These are phyloP conservation scores for Anthonomus grandis DNA, from an alignment of 1,140 invertebrate species.

Conservation along the genomic window DNA sequence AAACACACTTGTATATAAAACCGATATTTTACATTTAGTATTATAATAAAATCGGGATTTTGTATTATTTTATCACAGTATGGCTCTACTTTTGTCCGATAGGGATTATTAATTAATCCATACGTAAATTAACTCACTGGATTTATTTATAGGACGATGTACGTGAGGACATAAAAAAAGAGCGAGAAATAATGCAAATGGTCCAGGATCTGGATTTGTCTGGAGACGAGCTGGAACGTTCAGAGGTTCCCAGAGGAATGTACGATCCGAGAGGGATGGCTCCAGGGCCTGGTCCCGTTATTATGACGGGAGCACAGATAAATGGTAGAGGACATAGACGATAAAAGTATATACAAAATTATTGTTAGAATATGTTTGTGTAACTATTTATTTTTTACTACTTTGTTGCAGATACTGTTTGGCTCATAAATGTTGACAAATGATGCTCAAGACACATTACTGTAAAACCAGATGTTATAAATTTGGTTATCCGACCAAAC, in stretches of 20 bases:
- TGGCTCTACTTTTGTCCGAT: background rate
- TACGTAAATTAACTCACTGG: background rate
- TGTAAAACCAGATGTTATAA: no score
- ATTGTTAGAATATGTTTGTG: no score
- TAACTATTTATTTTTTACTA: no score
- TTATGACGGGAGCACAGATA: slow-evolving; percentile 40
- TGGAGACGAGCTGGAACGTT: slow-evolving; percentile 69
- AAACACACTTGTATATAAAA: no score
- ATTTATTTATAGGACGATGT: slow-evolving; percentile 55
- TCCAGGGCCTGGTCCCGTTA: slow-evolving; percentile 38
- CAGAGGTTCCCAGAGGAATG: slow-evolving; percentile 57
- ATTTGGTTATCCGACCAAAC: no score
- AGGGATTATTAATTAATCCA: background rate
- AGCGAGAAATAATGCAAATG: slow-evolving; percentile 87
- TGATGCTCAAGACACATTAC: no score
- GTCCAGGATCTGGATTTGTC: slow-evolving; percentile 82
- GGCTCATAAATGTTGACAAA: no score
- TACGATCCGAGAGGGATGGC: slow-evolving; percentile 51
- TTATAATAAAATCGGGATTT: background rate
- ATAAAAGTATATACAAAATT: slow-evolving; percentile 34
- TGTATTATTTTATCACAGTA: background rate
- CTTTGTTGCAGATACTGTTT: no score
- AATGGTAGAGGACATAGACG: slow-evolving; percentile 41
- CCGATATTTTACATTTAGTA: no score
- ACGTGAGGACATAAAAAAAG: slow-evolving; percentile 77